phyloP scores from a whole-genome alignment of 2,888 invertebrate genomes.

The Griposia aprilina region DNA sequence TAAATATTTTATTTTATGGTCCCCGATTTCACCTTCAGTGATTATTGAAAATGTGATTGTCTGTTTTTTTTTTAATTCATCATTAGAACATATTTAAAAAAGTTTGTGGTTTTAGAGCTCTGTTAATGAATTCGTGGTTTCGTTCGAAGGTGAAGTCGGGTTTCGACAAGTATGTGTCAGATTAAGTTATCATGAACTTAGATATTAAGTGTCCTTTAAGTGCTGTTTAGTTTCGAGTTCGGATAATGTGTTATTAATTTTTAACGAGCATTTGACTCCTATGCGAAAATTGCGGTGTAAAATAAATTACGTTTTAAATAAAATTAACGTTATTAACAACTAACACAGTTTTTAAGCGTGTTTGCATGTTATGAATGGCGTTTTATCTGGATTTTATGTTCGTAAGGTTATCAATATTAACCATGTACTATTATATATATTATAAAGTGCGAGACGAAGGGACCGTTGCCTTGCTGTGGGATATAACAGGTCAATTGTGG shows the following conservation, averaged over 20 bases:
- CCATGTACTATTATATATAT: too few relatives aligned
- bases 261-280: not conserved
- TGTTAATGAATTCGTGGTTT: conserved; percentile 25
- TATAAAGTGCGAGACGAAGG: not conserved
- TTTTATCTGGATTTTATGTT: not conserved
- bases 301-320: conserved; percentile 7
- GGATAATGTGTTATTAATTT: conserved; percentile 30
- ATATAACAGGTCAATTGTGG: not conserved
- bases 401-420: not conserved
- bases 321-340: not conserved
- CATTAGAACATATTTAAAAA: not conserved
- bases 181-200: conserved; percentile 13
- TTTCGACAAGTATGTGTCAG: conserved; percentile 55
- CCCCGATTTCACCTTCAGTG: conserved; percentile 61
- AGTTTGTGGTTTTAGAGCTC: conserved; percentile 33
- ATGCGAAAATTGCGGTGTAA: not conserved
- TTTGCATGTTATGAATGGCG: not conserved
- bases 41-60: conserved; percentile 12
- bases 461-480: not conserved
- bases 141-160: conserved; percentile 62
- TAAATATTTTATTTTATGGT: conserved; percentile 9
- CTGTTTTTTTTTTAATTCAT: not conserved
- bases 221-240: not conserved
- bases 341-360: too few relatives aligned
- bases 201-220: conserved; percentile 2